Conservation (phyloP, 2,113 vertebrate genomes). For the Rhinolophus sinicus region DNA sequence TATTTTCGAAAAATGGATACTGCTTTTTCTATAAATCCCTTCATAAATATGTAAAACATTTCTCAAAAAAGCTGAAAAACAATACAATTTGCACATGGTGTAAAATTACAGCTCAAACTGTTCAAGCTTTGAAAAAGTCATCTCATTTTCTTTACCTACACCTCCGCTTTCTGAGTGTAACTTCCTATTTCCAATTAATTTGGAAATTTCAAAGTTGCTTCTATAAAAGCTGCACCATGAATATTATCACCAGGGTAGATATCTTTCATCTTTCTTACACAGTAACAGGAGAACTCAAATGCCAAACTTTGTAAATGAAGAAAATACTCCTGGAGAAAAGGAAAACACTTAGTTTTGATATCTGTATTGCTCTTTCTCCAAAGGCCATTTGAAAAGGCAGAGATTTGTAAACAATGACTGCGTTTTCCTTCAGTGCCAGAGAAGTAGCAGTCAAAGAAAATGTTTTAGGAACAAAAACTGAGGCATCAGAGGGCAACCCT, state of each 20-base stretch:
- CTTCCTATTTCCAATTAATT: not conserved
- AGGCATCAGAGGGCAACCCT: not conserved
- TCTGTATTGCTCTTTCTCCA: not conserved
- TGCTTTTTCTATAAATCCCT: not conserved
- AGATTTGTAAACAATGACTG: not conserved
- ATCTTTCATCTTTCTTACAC: not conserved
- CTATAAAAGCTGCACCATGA: not conserved
- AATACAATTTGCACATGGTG: not conserved
- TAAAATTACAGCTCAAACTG: not conserved
- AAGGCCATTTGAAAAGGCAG: not conserved
- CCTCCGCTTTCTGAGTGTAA: not conserved
- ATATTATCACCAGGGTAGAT: not conserved
- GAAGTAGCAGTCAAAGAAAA: not conserved
- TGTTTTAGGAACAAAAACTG: not conserved
- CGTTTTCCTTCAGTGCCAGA: not conserved
- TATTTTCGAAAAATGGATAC: not conserved
- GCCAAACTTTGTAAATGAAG: not conserved
- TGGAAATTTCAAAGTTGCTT: not conserved
- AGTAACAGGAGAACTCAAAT: not conserved
- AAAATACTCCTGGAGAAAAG: not conserved
- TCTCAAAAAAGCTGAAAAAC: not conserved
- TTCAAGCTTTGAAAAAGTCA: not conserved
- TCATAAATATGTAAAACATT: not conserved
- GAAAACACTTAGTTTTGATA: not conserved
- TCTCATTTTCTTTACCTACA: not conserved